Evolutionary conservation across 2,113 vertebrate genomes (phyloP).

Genomic region (Leptodactylus fuscus): DNA sequence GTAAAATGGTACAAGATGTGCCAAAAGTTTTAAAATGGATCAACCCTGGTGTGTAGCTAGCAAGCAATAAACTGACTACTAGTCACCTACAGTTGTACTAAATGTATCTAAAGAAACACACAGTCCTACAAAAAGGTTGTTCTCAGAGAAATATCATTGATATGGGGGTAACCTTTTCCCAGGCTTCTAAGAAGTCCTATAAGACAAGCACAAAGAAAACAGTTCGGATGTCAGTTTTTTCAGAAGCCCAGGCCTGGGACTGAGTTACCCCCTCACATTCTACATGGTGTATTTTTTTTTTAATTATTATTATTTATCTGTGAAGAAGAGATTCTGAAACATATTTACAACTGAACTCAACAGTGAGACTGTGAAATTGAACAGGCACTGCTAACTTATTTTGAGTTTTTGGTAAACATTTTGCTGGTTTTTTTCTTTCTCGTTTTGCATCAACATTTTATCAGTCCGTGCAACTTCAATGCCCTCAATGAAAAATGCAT

Average conservation of each 20-base stretch:
- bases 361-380: conserved; percentile 93
- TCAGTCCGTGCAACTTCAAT: conserved; percentile 91
- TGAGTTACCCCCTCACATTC: conserved; percentile 86
- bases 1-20: conserved; percentile 78
- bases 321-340: conserved; percentile 90
- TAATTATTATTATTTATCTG: conserved; percentile 65
- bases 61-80: conserved; percentile 90
- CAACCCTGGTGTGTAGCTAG: conserved; percentile 93
- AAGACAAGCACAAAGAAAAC: conserved; percentile 88
- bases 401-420: conserved; percentile 96
- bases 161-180: conserved; percentile 82
- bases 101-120: conserved; percentile 94
- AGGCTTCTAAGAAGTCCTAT: conserved; percentile 83
- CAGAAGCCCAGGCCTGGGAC: conserved; percentile 79
- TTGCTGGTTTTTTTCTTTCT: conserved; percentile 95
- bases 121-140: conserved; percentile 85
- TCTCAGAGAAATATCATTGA: conserved; percentile 86
- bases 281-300: conserved; percentile 75
- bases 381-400: conserved; percentile 97
- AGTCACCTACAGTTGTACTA: conserved; percentile 90
- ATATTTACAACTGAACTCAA: conserved; percentile 98
- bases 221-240: conserved; percentile 74
- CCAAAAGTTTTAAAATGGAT: conserved; percentile 97
- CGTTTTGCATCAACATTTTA: conserved; percentile 90
- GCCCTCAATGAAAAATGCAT: conserved; percentile 89